Evolutionary conservation across 2,113 vertebrate genomes (phyloP).

Genomic region (Erpornis zantholeuca): DNA sequence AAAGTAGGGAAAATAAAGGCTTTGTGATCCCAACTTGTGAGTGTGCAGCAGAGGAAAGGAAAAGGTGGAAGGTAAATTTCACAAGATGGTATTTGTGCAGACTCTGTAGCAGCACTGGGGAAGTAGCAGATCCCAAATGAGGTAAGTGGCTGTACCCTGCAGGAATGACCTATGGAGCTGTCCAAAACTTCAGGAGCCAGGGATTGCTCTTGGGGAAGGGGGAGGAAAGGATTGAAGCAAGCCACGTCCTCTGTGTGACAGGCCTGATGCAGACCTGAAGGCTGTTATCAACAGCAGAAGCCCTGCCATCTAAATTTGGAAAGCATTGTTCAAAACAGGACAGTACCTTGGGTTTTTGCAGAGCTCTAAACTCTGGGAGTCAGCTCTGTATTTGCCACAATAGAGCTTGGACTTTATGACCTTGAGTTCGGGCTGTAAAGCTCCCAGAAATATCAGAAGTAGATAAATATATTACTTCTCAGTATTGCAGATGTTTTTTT

Average conservation of each 20-base stretch:
- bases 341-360: neutral
- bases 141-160: neutral
- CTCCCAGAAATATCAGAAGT: conserved; percentile 23
- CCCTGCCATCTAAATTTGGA: neutral
- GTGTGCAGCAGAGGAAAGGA: neutral
- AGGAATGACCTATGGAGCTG: neutral
- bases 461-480: conserved; percentile 30
- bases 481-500: conserved; percentile 13
- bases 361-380: neutral
- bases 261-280: neutral
- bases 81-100: neutral
- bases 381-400: neutral
- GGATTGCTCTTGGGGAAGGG: neutral
- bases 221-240: neutral
- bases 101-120: neutral
- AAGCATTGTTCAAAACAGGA: neutral
- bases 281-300: neutral
- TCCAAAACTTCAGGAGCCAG: neutral
- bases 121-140: neutral
- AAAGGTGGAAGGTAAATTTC: neutral
- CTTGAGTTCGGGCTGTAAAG: neutral
- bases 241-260: neutral
- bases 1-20: neutral
- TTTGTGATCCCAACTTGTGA: neutral
- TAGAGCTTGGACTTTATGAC: neutral